Percentiles rank a stretch among this genome's conserved stretches.
These are phyloP conservation scores for Mormyrops attenuatus DNA, from an alignment of 2,797 vertebrate species.

Conservation along the genomic window DNA sequence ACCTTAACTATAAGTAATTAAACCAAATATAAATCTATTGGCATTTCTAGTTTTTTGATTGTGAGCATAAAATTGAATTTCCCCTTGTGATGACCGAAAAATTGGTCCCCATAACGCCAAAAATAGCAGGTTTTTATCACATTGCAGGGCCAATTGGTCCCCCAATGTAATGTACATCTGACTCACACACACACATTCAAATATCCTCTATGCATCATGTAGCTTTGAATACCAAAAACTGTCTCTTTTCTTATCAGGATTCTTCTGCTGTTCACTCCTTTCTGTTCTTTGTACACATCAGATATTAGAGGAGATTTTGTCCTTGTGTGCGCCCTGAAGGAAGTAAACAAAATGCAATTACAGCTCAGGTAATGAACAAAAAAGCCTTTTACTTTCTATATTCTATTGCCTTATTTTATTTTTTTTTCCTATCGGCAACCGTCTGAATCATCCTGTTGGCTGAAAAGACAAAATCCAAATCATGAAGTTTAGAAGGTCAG, in stretches of 20 bases:
- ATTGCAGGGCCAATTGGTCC: background rate
- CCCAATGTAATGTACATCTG: background rate
- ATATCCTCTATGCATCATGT: background rate
- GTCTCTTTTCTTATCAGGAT: background rate
- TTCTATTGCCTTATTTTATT: background rate
- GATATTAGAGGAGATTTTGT: background rate
- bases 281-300: background rate
- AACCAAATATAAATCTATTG: background rate
- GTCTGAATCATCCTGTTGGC: background rate
- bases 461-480: background rate
- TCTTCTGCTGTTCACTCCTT: background rate
- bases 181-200: background rate
- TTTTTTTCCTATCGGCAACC: too few species aligned
- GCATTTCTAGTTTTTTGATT: background rate
- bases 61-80: background rate
- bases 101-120: background rate
- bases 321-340: background rate
- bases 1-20: background rate
- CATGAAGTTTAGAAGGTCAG: background rate
- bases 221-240: background rate
- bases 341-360: background rate
- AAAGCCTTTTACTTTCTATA: background rate
- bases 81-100: background rate
- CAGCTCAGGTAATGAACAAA: background rate
- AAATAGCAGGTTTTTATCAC: background rate